phyloP scores from a whole-genome alignment of 2,797 vertebrate species.

The Nannoperca obscura region DNA sequence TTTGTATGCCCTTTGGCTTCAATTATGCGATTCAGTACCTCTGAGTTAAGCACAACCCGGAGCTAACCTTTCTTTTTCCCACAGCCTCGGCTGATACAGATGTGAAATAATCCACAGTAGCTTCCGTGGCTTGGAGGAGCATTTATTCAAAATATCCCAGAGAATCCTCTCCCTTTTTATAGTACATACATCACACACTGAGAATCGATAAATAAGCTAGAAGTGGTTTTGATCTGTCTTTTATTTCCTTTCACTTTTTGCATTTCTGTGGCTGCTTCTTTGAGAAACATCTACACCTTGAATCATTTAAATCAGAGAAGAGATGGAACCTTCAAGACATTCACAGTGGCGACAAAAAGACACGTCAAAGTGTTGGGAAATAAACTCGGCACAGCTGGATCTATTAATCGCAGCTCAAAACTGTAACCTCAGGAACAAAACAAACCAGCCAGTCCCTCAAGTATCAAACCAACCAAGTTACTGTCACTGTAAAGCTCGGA shows the following conservation, averaged over 20 bases:
- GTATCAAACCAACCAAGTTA: slow-evolving; percentile 26
- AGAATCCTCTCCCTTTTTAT: neutral
- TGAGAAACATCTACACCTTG: neutral
- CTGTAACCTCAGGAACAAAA: slow-evolving; percentile 19
- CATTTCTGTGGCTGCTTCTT: neutral
- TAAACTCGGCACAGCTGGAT: neutral
- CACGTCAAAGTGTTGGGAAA: neutral
- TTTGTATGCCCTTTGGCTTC: slow-evolving; percentile 68
- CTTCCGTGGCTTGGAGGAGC: slow-evolving; percentile 21
- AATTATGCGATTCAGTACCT: slow-evolving; percentile 52
- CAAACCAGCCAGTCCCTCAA: slow-evolving; percentile 25
- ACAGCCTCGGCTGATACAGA: slow-evolving; percentile 12
- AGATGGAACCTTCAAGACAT: no score
- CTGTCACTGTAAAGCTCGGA: slow-evolving; percentile 18
- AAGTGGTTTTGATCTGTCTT: neutral
- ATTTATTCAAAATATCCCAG: slow-evolving; percentile 19
- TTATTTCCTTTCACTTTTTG: slow-evolving; percentile 8
- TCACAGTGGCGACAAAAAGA: neutral
- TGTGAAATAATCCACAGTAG: slow-evolving; percentile 35
- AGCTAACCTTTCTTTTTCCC: slow-evolving; percentile 22
- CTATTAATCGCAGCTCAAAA: slow-evolving; percentile 19
- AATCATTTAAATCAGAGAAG: neutral
- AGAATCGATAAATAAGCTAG: neutral
- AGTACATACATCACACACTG: neutral
- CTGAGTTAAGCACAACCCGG: slow-evolving; percentile 25